These are phyloP conservation scores for Priocnemis perturbator DNA, from an alignment of 2,888 invertebrate genomes.

Conservation along the genomic window DNA sequence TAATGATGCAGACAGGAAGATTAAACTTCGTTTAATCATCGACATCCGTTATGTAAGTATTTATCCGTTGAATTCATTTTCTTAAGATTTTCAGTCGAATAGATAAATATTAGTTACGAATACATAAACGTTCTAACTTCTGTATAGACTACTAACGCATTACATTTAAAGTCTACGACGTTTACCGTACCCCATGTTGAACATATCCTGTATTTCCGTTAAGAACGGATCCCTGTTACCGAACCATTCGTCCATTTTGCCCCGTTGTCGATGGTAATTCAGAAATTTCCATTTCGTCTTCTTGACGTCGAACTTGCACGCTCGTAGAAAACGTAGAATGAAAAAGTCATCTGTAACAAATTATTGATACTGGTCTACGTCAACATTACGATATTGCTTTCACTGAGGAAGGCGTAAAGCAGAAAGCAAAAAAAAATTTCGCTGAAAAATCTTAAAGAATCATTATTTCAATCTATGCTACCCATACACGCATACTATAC, in stretches of 20 bases:
- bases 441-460: too few species aligned
- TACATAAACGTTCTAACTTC: too few species aligned
- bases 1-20: not conserved
- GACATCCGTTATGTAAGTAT: not conserved
- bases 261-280: constrained; percentile 79
- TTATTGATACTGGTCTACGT: not conserved
- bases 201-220: constrained; percentile 78
- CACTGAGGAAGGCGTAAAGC: too few species aligned
- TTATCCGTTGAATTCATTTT: not conserved
- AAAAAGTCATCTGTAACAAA: constrained; percentile 74
- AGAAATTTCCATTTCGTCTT: constrained; percentile 78
- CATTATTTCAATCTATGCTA: too few species aligned
- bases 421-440: too few species aligned
- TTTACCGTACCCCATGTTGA: constrained; percentile 76
- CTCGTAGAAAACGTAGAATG: constrained; percentile 79
- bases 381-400: not conserved
- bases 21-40: not conserved
- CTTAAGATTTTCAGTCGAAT: too few species aligned
- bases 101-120: not conserved
- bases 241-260: constrained; percentile 80
- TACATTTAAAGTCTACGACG: too few species aligned
- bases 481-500: too few species aligned
- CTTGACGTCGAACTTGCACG: constrained; percentile 80
- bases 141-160: too few species aligned
- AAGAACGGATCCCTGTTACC: constrained; percentile 78